phyloP scores from a whole-genome alignment of 2,888 invertebrate species.

The Mythimna impura region DNA sequence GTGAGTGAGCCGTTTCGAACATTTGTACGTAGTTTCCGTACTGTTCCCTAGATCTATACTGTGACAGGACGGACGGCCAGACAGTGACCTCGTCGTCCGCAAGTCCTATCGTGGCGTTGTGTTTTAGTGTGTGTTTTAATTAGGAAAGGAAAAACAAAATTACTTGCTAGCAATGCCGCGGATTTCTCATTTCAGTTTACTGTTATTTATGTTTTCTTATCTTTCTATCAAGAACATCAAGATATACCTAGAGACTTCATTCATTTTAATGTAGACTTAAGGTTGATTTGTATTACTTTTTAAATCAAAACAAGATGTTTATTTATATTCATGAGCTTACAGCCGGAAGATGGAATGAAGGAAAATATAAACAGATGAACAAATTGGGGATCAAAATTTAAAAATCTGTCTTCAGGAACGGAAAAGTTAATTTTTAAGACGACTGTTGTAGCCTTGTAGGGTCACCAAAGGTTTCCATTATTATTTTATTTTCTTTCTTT shows the following conservation, averaged over 20 bases:
- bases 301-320: conserved; percentile 15
- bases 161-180: not conserved
- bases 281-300: conserved; percentile 15
- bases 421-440: not conserved
- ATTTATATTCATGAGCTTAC: conserved; percentile 23
- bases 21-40: too few species aligned
- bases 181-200: not conserved
- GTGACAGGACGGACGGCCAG: too few species aligned
- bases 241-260: not conserved
- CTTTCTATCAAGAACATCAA: not conserved
- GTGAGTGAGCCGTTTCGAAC: too few species aligned
- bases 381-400: not conserved
- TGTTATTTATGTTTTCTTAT: not conserved
- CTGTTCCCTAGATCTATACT: too few species aligned
- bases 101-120: too few species aligned
- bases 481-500: not conserved
- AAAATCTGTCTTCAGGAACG: not conserved
- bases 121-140: not conserved
- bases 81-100: too few species aligned
- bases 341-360: not conserved
- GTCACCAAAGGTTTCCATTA: not conserved
- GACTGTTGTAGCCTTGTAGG: too few species aligned
- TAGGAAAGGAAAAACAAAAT: not conserved
- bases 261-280: conserved; percentile 8
- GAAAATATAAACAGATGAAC: not conserved